Evolutionary conservation across 2,888 invertebrate species (phyloP).

Genomic region (Muschampia plurimacula): DNA sequence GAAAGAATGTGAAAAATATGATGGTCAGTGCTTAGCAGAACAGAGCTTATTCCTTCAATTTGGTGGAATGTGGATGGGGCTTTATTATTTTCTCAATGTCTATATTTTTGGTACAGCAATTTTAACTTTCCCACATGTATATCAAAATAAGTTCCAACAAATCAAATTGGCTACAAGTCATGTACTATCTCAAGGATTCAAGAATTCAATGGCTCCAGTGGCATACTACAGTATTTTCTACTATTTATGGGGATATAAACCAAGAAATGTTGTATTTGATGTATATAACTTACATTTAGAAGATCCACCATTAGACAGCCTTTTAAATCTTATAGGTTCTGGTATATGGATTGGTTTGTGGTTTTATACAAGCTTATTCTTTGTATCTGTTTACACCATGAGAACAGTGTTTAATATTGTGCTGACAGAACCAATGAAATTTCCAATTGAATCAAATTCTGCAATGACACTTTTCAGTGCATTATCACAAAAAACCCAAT

Average conservation of each 20-base stretch:
- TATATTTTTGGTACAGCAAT: conserved; percentile 83
- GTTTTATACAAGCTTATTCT: conserved; percentile 89
- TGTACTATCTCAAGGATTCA: conserved; percentile 86
- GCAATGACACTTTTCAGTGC: conserved; percentile 87
- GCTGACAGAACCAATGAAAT: conserved; percentile 89
- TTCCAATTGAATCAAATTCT: conserved; percentile 85
- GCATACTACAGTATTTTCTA: conserved; percentile 87
- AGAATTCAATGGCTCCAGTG: conserved; percentile 87
- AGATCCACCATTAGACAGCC: conserved; percentile 78
- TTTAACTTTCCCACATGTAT: conserved; percentile 89
- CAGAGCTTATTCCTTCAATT: conserved; percentile 88
- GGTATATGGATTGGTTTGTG: conserved; percentile 88
- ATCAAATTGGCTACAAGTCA: conserved; percentile 86
- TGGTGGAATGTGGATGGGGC: conserved; percentile 89
- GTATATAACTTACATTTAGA: conserved; percentile 84
- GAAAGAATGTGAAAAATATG: conserved; percentile 72
- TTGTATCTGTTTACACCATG: conserved; percentile 90
- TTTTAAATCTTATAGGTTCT: conserved; percentile 75
- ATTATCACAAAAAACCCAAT: conserved; percentile 87
- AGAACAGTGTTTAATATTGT: conserved; percentile 89
- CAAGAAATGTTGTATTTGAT: conserved; percentile 80
- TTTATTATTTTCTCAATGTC: conserved; percentile 84
- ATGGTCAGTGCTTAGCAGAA: conserved; percentile 87
- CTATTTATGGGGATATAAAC: conserved; percentile 85
- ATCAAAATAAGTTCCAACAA: conserved; percentile 89